These are phyloP conservation scores for Spatula clypeata DNA, from an alignment of 2,797 vertebrate species.

Conservation along the genomic window DNA sequence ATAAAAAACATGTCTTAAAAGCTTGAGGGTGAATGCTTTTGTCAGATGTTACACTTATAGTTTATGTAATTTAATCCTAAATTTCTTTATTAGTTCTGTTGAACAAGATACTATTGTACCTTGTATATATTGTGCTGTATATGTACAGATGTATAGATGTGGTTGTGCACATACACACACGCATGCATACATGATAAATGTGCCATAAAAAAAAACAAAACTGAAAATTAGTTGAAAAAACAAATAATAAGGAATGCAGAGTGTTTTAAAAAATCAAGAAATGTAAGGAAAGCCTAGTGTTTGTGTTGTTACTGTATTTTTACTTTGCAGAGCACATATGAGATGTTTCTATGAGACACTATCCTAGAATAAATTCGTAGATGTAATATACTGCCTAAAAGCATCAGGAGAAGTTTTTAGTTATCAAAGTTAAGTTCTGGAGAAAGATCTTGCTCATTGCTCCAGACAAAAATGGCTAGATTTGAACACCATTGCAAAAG, in stretches of 20 bases:
- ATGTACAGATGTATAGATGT: neutral
- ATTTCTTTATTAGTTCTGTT: neutral
- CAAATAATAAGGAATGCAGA: neutral
- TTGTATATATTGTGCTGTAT: neutral
- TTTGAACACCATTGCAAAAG: neutral
- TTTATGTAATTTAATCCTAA: neutral
- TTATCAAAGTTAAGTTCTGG: neutral
- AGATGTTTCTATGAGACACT: neutral
- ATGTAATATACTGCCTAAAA: neutral
- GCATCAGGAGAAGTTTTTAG: neutral
- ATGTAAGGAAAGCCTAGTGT: neutral
- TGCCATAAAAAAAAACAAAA: neutral
- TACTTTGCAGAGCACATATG: neutral
- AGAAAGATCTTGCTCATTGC: neutral
- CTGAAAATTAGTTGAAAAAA: neutral
- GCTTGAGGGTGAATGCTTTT: neutral
- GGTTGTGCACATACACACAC: neutral
- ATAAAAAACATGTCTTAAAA: neutral
- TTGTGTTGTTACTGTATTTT: neutral
- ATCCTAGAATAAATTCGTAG: neutral
- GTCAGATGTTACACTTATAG: neutral
- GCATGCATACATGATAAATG: neutral
- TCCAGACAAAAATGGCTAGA: neutral
- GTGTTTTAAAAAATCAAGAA: neutral
- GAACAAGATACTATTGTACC: neutral